Conservation (phyloP, 2,797 vertebrate genomes). For the Anomalospiza imberbis region DNA sequence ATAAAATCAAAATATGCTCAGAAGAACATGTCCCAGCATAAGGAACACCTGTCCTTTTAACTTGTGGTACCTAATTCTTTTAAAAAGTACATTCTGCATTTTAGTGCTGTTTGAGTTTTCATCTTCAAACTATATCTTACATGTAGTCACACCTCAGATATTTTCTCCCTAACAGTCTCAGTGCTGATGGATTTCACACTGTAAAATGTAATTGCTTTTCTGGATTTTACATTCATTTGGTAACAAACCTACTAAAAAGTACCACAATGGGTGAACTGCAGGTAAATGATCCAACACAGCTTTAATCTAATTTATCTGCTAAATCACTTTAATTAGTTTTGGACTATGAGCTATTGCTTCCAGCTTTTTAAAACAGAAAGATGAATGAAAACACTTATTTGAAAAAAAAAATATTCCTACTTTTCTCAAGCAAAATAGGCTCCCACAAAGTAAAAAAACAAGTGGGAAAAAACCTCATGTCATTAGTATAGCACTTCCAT, state of each 20-base stretch:
- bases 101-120: background rate
- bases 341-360: background rate
- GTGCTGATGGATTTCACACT: background rate
- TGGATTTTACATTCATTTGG: background rate
- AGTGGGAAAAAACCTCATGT: fast-evolving
- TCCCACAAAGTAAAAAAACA: background rate
- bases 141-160: background rate
- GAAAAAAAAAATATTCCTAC: background rate
- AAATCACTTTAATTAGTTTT: slow-evolving; percentile 25
- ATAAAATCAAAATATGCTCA: background rate
- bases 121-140: background rate
- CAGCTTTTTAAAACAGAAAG: background rate
- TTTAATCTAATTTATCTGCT: slow-evolving; percentile 28
- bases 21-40: background rate
- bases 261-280: background rate
- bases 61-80: slow-evolving; percentile 1
- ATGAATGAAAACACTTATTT: background rate
- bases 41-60: background rate
- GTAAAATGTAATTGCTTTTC: slow-evolving; percentile 38
- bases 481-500: background rate
- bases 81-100: background rate
- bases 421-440: background rate
- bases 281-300: slow-evolving; percentile 11
- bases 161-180: background rate
- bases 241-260: slow-evolving; percentile 26